Percentiles rank a stretch among this genome's conserved stretches.
These are phyloP conservation scores for Acrobasis suavella DNA, from an alignment of 2,888 invertebrate genomes.

Conservation along the genomic window DNA sequence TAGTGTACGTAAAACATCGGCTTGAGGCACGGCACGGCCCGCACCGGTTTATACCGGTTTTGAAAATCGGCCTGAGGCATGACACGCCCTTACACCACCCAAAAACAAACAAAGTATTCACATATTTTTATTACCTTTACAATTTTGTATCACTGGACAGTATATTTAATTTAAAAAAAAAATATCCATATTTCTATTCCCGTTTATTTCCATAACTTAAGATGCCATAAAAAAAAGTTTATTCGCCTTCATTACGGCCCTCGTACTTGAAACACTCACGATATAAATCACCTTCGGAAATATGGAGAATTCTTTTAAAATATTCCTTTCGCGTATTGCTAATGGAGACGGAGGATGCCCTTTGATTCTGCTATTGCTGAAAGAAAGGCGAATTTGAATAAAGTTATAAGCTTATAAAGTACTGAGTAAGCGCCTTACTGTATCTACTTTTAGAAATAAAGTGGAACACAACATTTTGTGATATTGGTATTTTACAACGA, in stretches of 20 bases:
- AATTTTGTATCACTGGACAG: not conserved
- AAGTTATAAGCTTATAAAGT: not conserved
- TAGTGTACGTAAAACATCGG: too few relatives aligned
- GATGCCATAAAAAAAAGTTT: constrained; percentile 3
- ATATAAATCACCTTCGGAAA: constrained; percentile 4
- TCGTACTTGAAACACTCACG: not conserved
- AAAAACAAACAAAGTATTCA: too few relatives aligned
- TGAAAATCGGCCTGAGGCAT: too few relatives aligned
- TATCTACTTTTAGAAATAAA: too few relatives aligned
- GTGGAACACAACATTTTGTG: too few relatives aligned
- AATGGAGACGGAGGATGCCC: not conserved
- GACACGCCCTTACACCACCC: too few relatives aligned
- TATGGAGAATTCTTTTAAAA: constrained; percentile 6
- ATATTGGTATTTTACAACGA: too few relatives aligned
- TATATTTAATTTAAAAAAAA: not conserved
- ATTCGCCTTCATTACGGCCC: not conserved
- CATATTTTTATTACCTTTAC: too few relatives aligned
- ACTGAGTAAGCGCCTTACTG: too few relatives aligned
- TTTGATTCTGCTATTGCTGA: not conserved
- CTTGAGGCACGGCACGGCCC: too few relatives aligned
- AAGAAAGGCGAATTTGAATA: not conserved
- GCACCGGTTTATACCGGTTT: too few relatives aligned
- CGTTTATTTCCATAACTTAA: constrained; percentile 2
- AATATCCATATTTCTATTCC: not conserved
- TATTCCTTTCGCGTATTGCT: not conserved